Percentiles rank a stretch among this genome's conserved stretches.
Evolutionary conservation across 1,140 invertebrate genomes (phyloP).

Genomic region (Pseudachorutes palmiensis): DNA sequence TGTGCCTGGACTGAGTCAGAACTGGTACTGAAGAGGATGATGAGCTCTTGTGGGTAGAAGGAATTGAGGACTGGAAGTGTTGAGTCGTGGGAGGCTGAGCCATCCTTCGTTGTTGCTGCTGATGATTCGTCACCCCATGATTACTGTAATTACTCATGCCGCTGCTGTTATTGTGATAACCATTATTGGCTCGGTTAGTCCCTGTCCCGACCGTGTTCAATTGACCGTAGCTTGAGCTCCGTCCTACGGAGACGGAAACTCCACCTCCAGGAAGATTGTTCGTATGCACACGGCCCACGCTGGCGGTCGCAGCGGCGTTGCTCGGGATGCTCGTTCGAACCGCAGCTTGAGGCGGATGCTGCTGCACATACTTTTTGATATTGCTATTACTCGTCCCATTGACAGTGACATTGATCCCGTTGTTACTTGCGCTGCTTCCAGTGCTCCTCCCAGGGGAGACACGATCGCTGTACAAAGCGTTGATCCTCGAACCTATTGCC

Average conservation of each 20-base stretch:
- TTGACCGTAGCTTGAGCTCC: slow-evolving; percentile 10
- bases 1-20: slow-evolving; percentile 8
- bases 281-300: background rate
- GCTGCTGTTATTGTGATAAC: background rate
- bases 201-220: slow-evolving; percentile 11
- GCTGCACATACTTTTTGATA: slow-evolving; percentile 1
- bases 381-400: slow-evolving; percentile 9
- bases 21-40: slow-evolving; percentile 4
- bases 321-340: slow-evolving; percentile 2
- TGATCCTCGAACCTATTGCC: background rate
- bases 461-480: background rate
- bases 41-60: background rate
- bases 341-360: background rate
- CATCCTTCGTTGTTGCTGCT: slow-evolving; percentile 2
- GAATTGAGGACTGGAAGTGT: background rate
- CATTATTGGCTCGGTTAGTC: background rate
- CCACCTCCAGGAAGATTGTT: background rate
- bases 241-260: slow-evolving; percentile 6
- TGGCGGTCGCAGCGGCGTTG: no score
- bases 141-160: slow-evolving; percentile 2
- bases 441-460: background rate
- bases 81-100: no score
- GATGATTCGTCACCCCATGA: slow-evolving; percentile 1
- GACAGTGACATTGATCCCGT: slow-evolving; percentile 5
- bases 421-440: background rate